Base-by-base conservation (phyloP, 23 tunicate species). In the Pegea sp. region DNA sequence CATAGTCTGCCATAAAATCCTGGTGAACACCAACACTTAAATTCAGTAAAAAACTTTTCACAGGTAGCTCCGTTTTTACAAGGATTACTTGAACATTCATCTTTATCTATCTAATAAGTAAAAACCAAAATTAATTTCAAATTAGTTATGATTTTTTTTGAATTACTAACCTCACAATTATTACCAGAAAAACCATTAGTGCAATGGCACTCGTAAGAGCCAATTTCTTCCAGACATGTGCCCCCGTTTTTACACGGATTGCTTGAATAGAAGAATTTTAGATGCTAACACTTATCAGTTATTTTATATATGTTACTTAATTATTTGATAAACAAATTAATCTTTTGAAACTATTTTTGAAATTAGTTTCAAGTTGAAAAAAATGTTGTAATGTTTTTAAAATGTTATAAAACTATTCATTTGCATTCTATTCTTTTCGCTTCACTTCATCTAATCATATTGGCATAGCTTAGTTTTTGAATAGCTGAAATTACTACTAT, bases 171-270 rank as follows among this genome's bases (percentile, higher is more conserved):
- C 44, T 64, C 69, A 30, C 69, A 64, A 20, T 29, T 53, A 5
- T 24, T 52, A 4, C 69, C 69, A 8, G 58, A 25, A 32, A 64
- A 64, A 7, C 69, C 69, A 22, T 11, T 26, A 4, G 44, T 1
- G 33, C 69, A 64, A 31, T 13, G 31, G 33, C 69, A 64, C 21
- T 49, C 8, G 2, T 53, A 64, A 18, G 29, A 25, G 23, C 16
- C 27, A 26, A 21, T 16, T 13, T 7, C 4, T 16, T 64, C 69
- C 19, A 64, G 22, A 3, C 69, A 64, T 19, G 25, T 50, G 22
- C 69, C 69, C 7, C 69, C 69, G 1, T 64, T 64, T 26, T 16
- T 11, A 27, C 69, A 64, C 16, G 46, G 46, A 11, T 38, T 11
- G 16, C 46, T 38, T 11, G 16, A 38, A 38, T 8, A 38, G 11